Evolutionary conservation across 2,113 vertebrate species (phyloP), one percentile per base, ranked within the genome.

Genomic region (Hypomesus transpacificus): DNA sequence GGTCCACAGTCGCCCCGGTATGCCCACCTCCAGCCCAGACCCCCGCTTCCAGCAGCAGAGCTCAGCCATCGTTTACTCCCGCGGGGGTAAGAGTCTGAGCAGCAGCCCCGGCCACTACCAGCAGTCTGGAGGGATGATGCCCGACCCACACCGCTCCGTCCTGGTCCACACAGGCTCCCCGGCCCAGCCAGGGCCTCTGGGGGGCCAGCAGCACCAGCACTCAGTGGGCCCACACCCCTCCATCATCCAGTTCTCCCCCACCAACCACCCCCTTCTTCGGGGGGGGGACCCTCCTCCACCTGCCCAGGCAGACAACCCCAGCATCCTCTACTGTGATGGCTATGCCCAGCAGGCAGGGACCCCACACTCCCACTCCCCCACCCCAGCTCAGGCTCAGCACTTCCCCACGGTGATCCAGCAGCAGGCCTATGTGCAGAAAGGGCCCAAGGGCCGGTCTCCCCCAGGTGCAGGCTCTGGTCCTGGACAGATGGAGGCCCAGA

Each of bases 211-310:
- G 1, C 78, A 77, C 59, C 57, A 82, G 89, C 26, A 87, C 89
- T 0, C 77, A 16, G 60, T 73, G 0, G 90, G 76, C 82, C 95
- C 94, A 79, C 95, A 96, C 81, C 82, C 88, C 3, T 95, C 95
- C 0, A 97, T 98, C 72, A 98, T 99, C 82, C 97, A 98, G 85
- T 98, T 96, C 85, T 98, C 97, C 6, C 94, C 95, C 22, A 94
- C 90, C 86, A 94, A 87, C 82, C 93, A 82, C 83, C 95, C 94
- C 74, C 94, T 93, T 75, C 85, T 95, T 74, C 90, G 96, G 22
- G 94, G 92, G 1, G 92, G 3, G 0, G 90, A 92, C 62, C 91
- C 93, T 60, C 94, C 93, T 65, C 85, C 93, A 26, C 91, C 77
- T 83, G 79, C 83, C 3, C 93, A 86, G 91, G 92, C 79, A 17